phyloP scores from a whole-genome alignment of 2,113 vertebrate species.

The Syrrhaptes paradoxus region DNA sequence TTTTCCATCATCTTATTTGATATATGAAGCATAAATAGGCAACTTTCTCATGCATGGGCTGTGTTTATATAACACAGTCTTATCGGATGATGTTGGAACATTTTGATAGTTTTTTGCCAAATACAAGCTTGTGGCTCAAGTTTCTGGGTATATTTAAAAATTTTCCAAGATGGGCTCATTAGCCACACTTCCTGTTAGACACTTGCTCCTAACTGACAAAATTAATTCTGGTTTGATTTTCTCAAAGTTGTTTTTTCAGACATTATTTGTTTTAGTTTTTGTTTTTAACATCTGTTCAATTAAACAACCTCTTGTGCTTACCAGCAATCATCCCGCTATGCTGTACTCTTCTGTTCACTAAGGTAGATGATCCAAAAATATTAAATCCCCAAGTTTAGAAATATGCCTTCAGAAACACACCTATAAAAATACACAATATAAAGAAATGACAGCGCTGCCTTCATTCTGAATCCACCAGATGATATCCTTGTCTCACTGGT shows the following conservation, averaged over 20 bases:
- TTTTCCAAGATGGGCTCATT: background rate
- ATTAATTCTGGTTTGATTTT: background rate
- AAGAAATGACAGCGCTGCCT: background rate
- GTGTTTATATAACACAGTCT: background rate
- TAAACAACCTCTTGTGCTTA: background rate
- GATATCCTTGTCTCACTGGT: background rate
- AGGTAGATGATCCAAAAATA: background rate
- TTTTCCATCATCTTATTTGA: background rate
- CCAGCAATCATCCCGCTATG: background rate
- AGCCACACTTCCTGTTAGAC: background rate
- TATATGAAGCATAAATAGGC: background rate
- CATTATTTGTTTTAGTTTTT: background rate
- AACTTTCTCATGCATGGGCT: background rate
- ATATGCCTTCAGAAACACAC: background rate
- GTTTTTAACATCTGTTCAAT: background rate
- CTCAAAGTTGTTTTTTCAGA: background rate
- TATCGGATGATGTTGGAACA: background rate
- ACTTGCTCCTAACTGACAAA: background rate
- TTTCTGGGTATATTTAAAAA: background rate
- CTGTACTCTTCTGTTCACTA: background rate
- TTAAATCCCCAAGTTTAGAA: background rate
- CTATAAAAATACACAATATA: background rate
- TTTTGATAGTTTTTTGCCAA: background rate
- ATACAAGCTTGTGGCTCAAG: background rate
- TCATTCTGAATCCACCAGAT: background rate